Conservation (phyloP, 2,888 invertebrate genomes). For the Hemicrepidius hirtus region DNA sequence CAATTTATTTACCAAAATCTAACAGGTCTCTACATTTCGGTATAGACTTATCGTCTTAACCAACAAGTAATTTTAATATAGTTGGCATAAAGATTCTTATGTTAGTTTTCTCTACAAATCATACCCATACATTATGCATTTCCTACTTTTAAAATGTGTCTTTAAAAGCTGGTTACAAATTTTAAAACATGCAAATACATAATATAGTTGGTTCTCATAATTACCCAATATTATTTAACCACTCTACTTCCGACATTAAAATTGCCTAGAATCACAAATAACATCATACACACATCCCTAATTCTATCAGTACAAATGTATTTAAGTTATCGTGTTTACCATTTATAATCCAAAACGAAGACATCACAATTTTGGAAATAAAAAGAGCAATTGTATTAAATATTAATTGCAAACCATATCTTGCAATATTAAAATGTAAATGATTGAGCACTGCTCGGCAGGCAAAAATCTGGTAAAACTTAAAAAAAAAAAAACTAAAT, state of each 20-base stretch:
- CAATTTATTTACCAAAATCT: too few relatives aligned
- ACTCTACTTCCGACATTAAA: slow-evolving; percentile 11
- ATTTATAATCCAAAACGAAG: background rate
- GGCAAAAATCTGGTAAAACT: too few relatives aligned
- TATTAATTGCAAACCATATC: background rate
- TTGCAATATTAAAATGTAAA: background rate
- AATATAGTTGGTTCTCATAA: slow-evolving; percentile 10
- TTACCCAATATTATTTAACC: background rate
- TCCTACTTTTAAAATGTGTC: too few relatives aligned
- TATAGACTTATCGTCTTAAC: too few relatives aligned
- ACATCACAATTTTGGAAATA: background rate
- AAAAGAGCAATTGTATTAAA: background rate
- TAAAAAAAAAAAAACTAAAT: background rate
- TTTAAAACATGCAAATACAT: background rate
- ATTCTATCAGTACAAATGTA: slow-evolving; percentile 32
- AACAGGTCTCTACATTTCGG: too few relatives aligned
- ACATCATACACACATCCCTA: slow-evolving; percentile 17
- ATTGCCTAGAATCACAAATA: slow-evolving; percentile 29
- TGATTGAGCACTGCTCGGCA: background rate
- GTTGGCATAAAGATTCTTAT: too few relatives aligned
- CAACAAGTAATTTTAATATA: too few relatives aligned
- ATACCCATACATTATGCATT: too few relatives aligned
- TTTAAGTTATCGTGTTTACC: slow-evolving; percentile 4
- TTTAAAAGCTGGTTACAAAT: background rate
- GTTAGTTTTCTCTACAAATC: too few relatives aligned